A percentile compares a stretch with the other conserved stretches of the same genome.
phyloP scores from a whole-genome alignment of 2,797 vertebrate genomes.

The Schizopygopsis malacanthus region DNA sequence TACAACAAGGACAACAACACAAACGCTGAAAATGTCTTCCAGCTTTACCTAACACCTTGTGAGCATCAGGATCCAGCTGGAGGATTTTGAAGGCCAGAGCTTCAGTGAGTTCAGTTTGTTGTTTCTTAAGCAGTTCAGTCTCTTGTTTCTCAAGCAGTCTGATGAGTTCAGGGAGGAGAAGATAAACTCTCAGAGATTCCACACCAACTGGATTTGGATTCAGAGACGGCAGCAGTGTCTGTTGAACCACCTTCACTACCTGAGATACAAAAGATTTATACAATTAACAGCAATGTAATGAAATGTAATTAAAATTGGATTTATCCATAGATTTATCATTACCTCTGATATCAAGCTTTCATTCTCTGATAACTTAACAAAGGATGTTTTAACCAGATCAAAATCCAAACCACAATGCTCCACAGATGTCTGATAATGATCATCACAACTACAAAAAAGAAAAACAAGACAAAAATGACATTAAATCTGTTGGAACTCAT shows the following conservation, averaged over 20 bases:
- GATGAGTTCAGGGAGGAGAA: constrained; percentile 74
- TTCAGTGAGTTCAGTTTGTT: constrained; percentile 19
- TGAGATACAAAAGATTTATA: constrained; percentile 36
- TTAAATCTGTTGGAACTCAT: not conserved
- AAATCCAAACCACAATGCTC: constrained; percentile 68
- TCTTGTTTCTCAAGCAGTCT: not conserved
- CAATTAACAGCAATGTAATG: too few species aligned
- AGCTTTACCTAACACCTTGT: constrained; percentile 65
- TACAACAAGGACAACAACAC: not conserved
- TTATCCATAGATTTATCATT: not conserved
- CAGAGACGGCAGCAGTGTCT: constrained; percentile 62
- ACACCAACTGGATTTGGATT: constrained; percentile 54
- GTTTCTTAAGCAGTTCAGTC: not conserved
- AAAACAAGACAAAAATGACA: not conserved
- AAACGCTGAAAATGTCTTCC: not conserved
- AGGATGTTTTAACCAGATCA: constrained; percentile 48
- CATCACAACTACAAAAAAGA: constrained; percentile 60
- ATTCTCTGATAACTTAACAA: constrained; percentile 62
- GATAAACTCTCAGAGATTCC: constrained; percentile 74
- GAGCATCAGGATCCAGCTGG: constrained; percentile 51
- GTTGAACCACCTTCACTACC: constrained; percentile 62
- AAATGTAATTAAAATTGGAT: too few species aligned
- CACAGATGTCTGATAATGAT: constrained; percentile 68
- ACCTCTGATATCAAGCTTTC: constrained; percentile 63
- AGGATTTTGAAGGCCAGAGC: constrained; percentile 62